Percentiles rank a stretch among this genome's conserved stretches.
Conservation (phyloP, 1,140 invertebrate species). For the Drosophila mojavensis region DNA sequence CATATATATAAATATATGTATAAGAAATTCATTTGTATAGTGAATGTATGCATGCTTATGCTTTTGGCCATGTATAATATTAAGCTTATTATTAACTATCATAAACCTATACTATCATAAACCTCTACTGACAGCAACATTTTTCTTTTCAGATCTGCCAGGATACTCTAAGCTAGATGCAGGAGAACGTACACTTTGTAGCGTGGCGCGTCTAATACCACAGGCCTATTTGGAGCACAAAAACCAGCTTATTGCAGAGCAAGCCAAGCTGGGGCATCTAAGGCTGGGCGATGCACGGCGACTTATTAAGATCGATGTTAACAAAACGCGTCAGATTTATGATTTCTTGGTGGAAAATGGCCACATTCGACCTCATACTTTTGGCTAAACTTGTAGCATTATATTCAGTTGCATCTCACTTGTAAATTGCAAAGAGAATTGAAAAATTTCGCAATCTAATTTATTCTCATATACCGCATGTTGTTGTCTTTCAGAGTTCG, state of each 20-base stretch:
- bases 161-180: slow-evolving; percentile 90
- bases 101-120: no score
- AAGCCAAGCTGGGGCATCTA: slow-evolving; percentile 89
- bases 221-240: slow-evolving; percentile 91
- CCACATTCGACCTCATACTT: slow-evolving; percentile 86
- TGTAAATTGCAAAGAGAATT: slow-evolving; percentile 56
- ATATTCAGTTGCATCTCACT: slow-evolving; percentile 49
- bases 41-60: no score
- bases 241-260: slow-evolving; percentile 89
- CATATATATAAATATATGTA: no score
- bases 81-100: no score
- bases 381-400: slow-evolving; percentile 40
- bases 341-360: slow-evolving; percentile 91
- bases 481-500: slow-evolving; percentile 93
- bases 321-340: slow-evolving; percentile 95
- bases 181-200: slow-evolving; percentile 91
- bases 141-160: slow-evolving; percentile 88
- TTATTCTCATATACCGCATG: neutral
- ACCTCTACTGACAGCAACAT: no score
- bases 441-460: neutral
- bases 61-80: no score
- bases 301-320: slow-evolving; percentile 96
- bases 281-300: slow-evolving; percentile 91
- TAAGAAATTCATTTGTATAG: no score
- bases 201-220: slow-evolving; percentile 89